Conservation (phyloP, 2,797 vertebrate genomes). For the Linurgus olivaceus region DNA sequence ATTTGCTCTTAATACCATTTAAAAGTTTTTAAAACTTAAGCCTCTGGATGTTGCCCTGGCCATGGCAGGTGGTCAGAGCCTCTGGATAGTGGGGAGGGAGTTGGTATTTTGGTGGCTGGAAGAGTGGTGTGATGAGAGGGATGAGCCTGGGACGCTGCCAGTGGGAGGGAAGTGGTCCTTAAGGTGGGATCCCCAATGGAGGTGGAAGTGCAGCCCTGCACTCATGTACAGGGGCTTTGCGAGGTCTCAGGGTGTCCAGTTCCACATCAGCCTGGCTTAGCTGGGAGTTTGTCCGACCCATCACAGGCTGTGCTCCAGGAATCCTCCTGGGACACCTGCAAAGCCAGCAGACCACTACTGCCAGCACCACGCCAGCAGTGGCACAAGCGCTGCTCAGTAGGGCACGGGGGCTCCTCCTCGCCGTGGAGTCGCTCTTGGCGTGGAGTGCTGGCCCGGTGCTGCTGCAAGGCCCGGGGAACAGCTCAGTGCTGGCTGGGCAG, state of each 20-base stretch:
- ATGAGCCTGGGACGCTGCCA: background rate
- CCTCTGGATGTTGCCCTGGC: background rate
- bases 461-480: background rate
- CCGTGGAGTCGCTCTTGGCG: background rate
- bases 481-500: background rate
- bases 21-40: background rate
- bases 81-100: background rate
- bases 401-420: background rate
- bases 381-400: conserved; percentile 44
- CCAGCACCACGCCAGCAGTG: background rate
- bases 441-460: background rate
- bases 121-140: background rate
- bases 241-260: conserved; percentile 18
- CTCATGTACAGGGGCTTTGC: background rate
- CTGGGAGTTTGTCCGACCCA: background rate
- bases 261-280: background rate
- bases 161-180: background rate
- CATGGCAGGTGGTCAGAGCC: background rate
- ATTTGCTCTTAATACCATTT: background rate
- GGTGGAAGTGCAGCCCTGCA: conserved; percentile 12
- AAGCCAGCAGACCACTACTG: background rate
- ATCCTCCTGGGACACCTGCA: background rate
- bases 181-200: background rate
- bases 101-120: conserved; percentile 30
- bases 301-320: background rate